Conservation (phyloP, 2,888 invertebrate species). For the Cinara cedri region DNA sequence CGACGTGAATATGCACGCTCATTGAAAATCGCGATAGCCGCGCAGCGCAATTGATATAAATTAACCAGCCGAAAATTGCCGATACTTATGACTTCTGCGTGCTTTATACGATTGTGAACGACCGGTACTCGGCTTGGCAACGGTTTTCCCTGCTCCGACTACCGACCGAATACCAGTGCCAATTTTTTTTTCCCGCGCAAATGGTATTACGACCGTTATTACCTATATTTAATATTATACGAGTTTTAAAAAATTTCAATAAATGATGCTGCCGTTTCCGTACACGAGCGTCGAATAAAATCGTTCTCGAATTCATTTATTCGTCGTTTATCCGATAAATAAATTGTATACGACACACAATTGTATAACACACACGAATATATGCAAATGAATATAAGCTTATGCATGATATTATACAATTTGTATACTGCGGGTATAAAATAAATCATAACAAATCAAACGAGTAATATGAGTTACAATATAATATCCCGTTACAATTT, state of each 20-base stretch:
- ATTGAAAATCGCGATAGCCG: background rate
- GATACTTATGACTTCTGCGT: slow-evolving; percentile 15
- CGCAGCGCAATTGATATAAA: slow-evolving; percentile 32
- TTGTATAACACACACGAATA: no score
- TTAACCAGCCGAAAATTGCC: slow-evolving; percentile 1
- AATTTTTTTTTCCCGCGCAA: slow-evolving; percentile 4
- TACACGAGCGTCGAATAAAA: no score
- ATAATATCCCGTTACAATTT: no score
- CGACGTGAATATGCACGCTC: background rate
- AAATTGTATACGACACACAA: no score
- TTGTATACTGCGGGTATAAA: no score
- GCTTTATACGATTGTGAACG: background rate
- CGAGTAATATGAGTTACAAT: no score
- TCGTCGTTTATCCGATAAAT: no score
- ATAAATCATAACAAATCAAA: no score
- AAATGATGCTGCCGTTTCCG: background rate
- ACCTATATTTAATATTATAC: background rate
- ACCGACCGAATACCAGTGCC: slow-evolving; percentile 5
- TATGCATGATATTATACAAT: no score
- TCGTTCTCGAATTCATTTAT: no score
- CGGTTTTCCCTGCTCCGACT: background rate
- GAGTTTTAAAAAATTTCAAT: background rate
- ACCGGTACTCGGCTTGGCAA: background rate
- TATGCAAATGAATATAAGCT: no score
- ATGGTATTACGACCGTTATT: background rate